A percentile compares a stretch with the other conserved stretches of the same genome.
These are phyloP conservation scores for Pteronotus mesoamericanus DNA, from an alignment of 2,797 vertebrate species.

Conservation along the genomic window DNA sequence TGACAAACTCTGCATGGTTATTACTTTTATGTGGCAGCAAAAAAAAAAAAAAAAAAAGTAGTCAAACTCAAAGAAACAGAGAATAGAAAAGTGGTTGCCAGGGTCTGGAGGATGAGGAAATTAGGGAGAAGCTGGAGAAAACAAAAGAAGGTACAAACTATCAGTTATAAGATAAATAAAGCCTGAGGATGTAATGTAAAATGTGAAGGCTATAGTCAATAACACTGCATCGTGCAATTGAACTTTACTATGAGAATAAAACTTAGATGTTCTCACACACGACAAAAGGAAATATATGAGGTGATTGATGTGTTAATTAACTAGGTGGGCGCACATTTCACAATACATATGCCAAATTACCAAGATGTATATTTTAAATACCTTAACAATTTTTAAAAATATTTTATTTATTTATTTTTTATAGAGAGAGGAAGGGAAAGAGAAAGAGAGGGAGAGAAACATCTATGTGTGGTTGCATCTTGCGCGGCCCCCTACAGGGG, in stretches of 20 bases:
- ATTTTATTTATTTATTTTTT: no score
- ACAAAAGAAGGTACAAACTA: background rate
- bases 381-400: background rate
- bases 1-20: background rate
- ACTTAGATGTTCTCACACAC: background rate
- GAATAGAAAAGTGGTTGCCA: background rate
- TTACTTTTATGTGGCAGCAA: background rate
- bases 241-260: background rate
- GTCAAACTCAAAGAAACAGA: background rate
- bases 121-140: background rate
- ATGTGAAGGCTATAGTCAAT: background rate
- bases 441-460: no score
- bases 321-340: background rate
- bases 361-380: background rate
- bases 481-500: no score
- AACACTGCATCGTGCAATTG: background rate
- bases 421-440: no score
- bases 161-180: background rate
- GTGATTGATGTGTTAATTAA: background rate
- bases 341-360: background rate
- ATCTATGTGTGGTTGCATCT: no score
- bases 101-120: background rate
- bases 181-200: background rate
- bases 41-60: background rate
- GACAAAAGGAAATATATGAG: background rate